Base-by-base conservation (phyloP, 2,113 vertebrate species). In the Malurus melanocephalus region DNA sequence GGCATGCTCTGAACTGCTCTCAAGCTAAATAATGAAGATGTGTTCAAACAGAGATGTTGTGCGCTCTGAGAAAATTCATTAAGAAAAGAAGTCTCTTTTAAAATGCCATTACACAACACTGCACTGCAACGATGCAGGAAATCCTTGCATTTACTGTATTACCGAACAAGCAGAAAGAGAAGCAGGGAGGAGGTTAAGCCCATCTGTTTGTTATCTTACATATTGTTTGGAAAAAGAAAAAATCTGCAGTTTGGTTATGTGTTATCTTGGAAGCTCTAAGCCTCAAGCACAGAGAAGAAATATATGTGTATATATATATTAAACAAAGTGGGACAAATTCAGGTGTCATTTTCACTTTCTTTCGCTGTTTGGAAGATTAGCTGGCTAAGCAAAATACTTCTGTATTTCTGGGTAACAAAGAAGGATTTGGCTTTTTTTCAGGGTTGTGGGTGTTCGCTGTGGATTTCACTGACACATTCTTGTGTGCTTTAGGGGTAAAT, bases 261-360 rank as follows among this genome's bases (percentile, higher is more conserved):
- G 42, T 68, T 40, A 65, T 88, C 51, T 67, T 16, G 3, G 65
- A 86, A 78, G n/a, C 11, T 64, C 61, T 74, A 42, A 67, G 57
- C 86, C 59, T 92, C 73, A 45, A 51, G 19, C 42, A 52, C 10
- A 78, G 57, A 24, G 7, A 49, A 85, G 35, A 71, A 51, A 73
- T 18, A 26, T 3, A 24, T 11, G 45, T 18, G 21, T 16, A 40
- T 23, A 26, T 13, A 43, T 18, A 12, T 18, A 18, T 43, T 9
- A n/a, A 61, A 59, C 48, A 80, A 91, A 87, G 3, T n/a, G n/a
- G 62, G 76, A 42, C 42, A 9, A 72, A 57, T 78, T 89, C 87
- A 75, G 73, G 80, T 75, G 77, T 51, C 46, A 61, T 93, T 94
- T 93, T 90, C 62, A 81, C 65, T 91, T 92, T 93, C 62, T 61